phyloP scores from a whole-genome alignment of 2,113 vertebrate species.

The Entelurus aequoreus region DNA sequence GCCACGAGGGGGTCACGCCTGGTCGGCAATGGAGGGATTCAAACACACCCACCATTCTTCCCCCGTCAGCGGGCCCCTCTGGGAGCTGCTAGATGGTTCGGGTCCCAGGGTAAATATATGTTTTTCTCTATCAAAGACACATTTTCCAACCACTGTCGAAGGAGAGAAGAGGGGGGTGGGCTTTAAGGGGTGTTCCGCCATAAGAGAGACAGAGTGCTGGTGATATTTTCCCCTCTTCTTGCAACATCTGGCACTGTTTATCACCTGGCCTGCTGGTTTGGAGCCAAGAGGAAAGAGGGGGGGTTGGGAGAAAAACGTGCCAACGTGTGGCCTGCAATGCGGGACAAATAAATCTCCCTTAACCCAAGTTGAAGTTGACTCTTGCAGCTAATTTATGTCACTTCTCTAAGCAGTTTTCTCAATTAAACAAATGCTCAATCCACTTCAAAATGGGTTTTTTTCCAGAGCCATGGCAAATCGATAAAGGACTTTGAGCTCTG shows the following conservation, averaged over 20 bases:
- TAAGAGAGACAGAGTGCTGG: slow-evolving; percentile 21
- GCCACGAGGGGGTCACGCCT: slow-evolving; percentile 32
- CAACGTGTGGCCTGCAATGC: slow-evolving; percentile 29
- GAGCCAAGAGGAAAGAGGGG: slow-evolving; percentile 33
- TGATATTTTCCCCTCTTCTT: slow-evolving; percentile 17
- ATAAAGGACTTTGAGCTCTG: too few relatives aligned
- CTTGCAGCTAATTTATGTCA: neutral
- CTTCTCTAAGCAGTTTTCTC: neutral
- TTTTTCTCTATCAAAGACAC: slow-evolving; percentile 65
- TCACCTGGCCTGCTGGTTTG: slow-evolving; percentile 53
- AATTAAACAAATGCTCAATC: too few relatives aligned
- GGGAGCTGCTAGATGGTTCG: slow-evolving; percentile 33
- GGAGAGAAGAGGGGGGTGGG: slow-evolving; percentile 20
- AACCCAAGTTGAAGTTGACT: neutral
- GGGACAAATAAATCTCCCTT: slow-evolving; percentile 3
- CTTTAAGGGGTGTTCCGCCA: neutral
- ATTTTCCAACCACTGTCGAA: slow-evolving; percentile 64
- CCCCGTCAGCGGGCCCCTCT: slow-evolving; percentile 20
- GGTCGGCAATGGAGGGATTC: slow-evolving; percentile 29
- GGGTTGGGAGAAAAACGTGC: slow-evolving; percentile 22
- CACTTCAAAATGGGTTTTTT: too few relatives aligned
- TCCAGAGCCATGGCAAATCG: too few relatives aligned
- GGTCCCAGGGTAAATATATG: slow-evolving; percentile 52
- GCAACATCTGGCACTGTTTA: slow-evolving; percentile 71
- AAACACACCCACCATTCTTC: slow-evolving; percentile 3